Percentiles rank a stretch among this genome's conserved stretches.
Evolutionary conservation across 2,888 invertebrate genomes (phyloP).

Genomic region (Ormia ochracea): DNA sequence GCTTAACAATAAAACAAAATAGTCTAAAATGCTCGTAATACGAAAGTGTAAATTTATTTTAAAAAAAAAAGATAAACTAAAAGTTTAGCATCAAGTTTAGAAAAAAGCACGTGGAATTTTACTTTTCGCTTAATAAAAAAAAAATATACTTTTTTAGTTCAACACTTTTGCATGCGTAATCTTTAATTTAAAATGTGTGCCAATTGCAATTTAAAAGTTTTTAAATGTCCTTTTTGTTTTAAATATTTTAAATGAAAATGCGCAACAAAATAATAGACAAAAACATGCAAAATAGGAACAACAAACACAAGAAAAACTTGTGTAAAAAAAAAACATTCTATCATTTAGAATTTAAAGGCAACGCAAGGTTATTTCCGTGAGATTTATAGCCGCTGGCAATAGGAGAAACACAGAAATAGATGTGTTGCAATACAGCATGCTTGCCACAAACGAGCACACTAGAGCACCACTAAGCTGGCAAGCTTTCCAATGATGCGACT

Average conservation of each 20-base stretch:
- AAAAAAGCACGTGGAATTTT: neutral
- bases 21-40: neutral
- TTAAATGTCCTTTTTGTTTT: neutral
- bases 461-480: too few relatives aligned
- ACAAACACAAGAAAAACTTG: too few relatives aligned
- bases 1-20: neutral
- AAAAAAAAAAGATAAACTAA: neutral
- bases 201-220: constrained; percentile 27
- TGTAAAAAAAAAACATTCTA: too few relatives aligned
- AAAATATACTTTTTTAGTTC: neutral
- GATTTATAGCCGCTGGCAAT: too few relatives aligned
- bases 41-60: neutral
- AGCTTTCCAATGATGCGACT: too few relatives aligned
- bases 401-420: too few relatives aligned
- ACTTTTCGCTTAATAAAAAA: neutral
- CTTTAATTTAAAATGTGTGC: constrained; percentile 3
- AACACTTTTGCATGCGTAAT: constrained; percentile 16
- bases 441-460: too few relatives aligned
- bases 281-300: too few relatives aligned
- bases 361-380: too few relatives aligned
- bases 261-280: neutral
- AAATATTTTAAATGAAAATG: neutral
- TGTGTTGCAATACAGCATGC: too few relatives aligned
- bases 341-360: too few relatives aligned
- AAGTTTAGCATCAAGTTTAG: constrained; percentile 5